These are phyloP conservation scores for Macquaria australasica DNA, from an alignment of 2,113 vertebrate species.

Conservation along the genomic window DNA sequence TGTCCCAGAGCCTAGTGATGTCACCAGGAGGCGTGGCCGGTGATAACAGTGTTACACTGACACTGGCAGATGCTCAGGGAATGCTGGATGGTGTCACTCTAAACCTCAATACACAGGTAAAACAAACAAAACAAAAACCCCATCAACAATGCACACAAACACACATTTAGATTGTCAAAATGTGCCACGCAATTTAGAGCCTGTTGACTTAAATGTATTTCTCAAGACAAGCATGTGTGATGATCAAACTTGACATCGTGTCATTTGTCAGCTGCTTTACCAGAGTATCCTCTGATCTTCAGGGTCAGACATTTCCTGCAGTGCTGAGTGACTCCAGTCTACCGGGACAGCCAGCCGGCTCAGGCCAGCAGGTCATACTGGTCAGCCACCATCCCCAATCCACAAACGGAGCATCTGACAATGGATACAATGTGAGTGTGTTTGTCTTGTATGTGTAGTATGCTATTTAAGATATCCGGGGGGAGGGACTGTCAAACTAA, in stretches of 20 bases:
- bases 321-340: slow-evolving; percentile 90
- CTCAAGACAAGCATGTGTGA: background rate
- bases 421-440: slow-evolving; percentile 74
- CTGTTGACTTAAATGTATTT: background rate
- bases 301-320: slow-evolving; percentile 92
- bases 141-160: background rate
- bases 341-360: slow-evolving; percentile 81
- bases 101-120: slow-evolving; percentile 94
- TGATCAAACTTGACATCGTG: background rate
- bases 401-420: slow-evolving; percentile 68
- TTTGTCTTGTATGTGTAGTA: background rate
- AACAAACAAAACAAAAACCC: too few relatives aligned
- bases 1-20: slow-evolving; percentile 93
- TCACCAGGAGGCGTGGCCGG: slow-evolving; percentile 89
- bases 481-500: background rate
- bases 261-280: background rate
- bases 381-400: slow-evolving; percentile 90
- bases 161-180: background rate
- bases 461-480: background rate
- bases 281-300: slow-evolving; percentile 6
- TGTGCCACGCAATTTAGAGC: too few relatives aligned
- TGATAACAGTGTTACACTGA: slow-evolving; percentile 94
- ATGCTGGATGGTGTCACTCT: slow-evolving; percentile 96
- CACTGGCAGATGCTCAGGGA: slow-evolving; percentile 94
- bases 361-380: slow-evolving; percentile 92